These are phyloP conservation scores for Galbula dea DNA, from an alignment of 2,113 vertebrate genomes.

Conservation along the genomic window DNA sequence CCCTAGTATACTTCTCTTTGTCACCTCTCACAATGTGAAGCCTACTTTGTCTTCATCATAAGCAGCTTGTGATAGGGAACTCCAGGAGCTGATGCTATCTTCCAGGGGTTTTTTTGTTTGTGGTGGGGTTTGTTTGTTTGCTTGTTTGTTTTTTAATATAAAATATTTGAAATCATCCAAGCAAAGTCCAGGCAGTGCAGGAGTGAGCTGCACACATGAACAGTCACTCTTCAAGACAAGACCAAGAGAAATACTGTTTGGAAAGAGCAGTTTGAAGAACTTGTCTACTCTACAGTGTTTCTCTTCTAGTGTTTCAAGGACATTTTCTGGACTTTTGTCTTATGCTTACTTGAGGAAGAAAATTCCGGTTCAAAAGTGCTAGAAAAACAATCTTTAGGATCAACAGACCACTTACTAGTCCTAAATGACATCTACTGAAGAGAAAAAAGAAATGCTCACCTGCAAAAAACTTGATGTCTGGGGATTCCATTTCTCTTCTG, in stretches of 20 bases:
- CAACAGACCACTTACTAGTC: background rate
- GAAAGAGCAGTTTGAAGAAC: background rate
- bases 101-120: too few relatives aligned
- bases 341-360: background rate
- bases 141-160: too few relatives aligned
- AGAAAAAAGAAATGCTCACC: constrained; percentile 75
- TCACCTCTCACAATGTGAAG: background rate
- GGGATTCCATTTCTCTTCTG: constrained; percentile 99
- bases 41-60: background rate
- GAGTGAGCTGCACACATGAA: background rate
- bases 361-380: background rate
- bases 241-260: background rate
- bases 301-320: background rate
- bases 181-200: background rate
- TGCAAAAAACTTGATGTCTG: constrained; percentile 99
- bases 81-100: background rate
- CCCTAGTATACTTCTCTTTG: background rate
- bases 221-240: background rate
- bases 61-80: background rate
- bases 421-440: background rate
- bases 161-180: background rate
- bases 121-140: too few relatives aligned
- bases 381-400: background rate
- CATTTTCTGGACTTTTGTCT: background rate
- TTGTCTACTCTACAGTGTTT: background rate